Evolutionary conservation across 2,113 vertebrate species (phyloP), one percentile per base, ranked within the genome.

Genomic region (Shinisaurus crocodilurus): DNA sequence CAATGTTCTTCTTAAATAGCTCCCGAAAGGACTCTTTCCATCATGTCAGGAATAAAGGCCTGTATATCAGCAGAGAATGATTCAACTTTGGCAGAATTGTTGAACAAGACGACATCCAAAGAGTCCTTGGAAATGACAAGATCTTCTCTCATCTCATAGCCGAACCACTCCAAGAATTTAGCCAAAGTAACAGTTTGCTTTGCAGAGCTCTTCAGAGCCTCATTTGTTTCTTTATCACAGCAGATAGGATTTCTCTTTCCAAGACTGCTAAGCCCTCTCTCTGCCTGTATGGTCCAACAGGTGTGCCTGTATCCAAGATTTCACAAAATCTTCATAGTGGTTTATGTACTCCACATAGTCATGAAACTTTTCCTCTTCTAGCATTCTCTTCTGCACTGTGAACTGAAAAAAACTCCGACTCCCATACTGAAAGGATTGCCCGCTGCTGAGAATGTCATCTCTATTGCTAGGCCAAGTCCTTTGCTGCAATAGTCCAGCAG

Each of bases 261-360:
- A 94, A 80, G 12, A 16, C 34, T 25, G 69, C 80, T 16, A 94
- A 23, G 23, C 50, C 50, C 50, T 85, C 75, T 60, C 76, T 60
- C 20, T 89, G n/a, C 48, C 50, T 89, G 40, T 91, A 92, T 80
- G 67, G 6, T 80, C 89, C n/a, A 82, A 63, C 29, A 92, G 81
- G 54, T 85, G 82, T n/a, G 57, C 79, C 23, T 89, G 65, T 32
- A 92, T 94, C 89, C 92, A 97, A 70, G 83, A 93, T 80, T 86
- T 82, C 43, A 82, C 88, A 91, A 94, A 94, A 1, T 13, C 23
- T 37, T 92, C 18, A 84, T 93, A 94, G 2, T 77, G 23, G 9
- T 3, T 6, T 43, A 91, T 88, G 40, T 92, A 94, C 1, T 75
- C 0, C 9, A 75, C 54, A 69, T 88, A 95, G 45, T 87, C 18